Evolutionary conservation across 2,797 vertebrate species (phyloP).

Genomic region (Phoxinus dragarum): DNA sequence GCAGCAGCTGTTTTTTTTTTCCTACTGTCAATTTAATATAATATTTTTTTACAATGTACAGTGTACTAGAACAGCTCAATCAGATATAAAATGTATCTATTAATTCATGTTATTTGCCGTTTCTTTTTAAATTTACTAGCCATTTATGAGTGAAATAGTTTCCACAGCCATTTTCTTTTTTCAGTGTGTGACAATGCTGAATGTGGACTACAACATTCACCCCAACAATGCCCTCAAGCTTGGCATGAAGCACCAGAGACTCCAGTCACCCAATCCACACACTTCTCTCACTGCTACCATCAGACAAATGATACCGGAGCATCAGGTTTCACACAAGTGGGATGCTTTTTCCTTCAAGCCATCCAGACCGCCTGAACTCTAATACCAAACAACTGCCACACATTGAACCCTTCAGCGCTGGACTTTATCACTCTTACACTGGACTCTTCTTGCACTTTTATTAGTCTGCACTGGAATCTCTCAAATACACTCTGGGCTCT

Average conservation of each 20-base stretch:
- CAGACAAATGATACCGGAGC: neutral
- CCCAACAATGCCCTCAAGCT: neutral
- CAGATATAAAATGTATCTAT: no score
- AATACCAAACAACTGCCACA: neutral
- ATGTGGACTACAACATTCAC: neutral
- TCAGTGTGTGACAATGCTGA: neutral
- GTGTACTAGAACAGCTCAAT: no score
- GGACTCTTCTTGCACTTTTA: neutral
- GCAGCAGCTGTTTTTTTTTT: no score
- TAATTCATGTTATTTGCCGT: no score
- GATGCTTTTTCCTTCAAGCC: neutral
- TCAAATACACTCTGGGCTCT: neutral
- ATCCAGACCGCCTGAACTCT: neutral
- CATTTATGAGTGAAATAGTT: no score
- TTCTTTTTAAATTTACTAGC: no score
- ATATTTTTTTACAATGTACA: no score
- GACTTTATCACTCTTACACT: no score
- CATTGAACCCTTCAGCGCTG: neutral
- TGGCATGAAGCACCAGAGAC: neutral
- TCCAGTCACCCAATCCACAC: neutral
- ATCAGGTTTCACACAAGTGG: neutral
- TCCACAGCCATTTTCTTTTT: no score
- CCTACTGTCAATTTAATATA: no score
- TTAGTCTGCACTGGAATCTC: neutral
- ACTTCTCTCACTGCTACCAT: neutral